Base-by-base conservation (phyloP, 2,113 vertebrate species). In the Thryonomys swinderianus region DNA sequence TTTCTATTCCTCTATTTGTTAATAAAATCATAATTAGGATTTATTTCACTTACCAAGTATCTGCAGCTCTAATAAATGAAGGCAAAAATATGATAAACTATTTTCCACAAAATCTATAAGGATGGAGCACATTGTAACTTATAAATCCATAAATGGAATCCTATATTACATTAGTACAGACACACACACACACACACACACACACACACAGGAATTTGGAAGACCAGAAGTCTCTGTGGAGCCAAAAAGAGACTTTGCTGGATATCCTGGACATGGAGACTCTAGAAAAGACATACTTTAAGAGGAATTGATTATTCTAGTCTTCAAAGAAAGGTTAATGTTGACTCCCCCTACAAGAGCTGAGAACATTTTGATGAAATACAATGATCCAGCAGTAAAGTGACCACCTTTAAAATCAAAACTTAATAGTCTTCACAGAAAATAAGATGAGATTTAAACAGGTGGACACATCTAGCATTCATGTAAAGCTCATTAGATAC, bases 1-100 rank as follows among this genome's bases (percentile, higher is more conserved):
- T 84, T 27, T 59, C 21, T 81, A 73, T 12, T 93, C 9, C 12
- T 83, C 17, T 62, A 67, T 10, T 5, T 61, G 17, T 96, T 81
- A 93, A 40, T 95, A 74, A 79, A 86, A 40, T 42, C 69, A 85
- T 86, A 66, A 76, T 34, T 76, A 88, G 86, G 42, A 32, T 48
- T 85, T 40, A 51, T 62, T 73, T 89, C 20, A 93, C 67, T 71
- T 76, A 69, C 55, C 30, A 90, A 85, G 62, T 12, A 90, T 84
- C 4, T 81, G 14, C 13, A 78, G 85, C 69, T 81, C 3, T 32
- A 81, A 66, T n/a, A n/a, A n/a, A n/a, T n/a, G n/a, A n/a, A n/a
- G n/a, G n/a, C n/a, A n/a, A n/a, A n/a, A n/a, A n/a, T n/a, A n/a
- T n/a, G n/a, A n/a, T n/a, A n/a, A n/a, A n/a, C n/a, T n/a, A n/a